Percentiles rank a stretch among this genome's conserved stretches.
Evolutionary conservation across 2,888 invertebrate genomes (phyloP).

Genomic region (Papilio gigon): DNA sequence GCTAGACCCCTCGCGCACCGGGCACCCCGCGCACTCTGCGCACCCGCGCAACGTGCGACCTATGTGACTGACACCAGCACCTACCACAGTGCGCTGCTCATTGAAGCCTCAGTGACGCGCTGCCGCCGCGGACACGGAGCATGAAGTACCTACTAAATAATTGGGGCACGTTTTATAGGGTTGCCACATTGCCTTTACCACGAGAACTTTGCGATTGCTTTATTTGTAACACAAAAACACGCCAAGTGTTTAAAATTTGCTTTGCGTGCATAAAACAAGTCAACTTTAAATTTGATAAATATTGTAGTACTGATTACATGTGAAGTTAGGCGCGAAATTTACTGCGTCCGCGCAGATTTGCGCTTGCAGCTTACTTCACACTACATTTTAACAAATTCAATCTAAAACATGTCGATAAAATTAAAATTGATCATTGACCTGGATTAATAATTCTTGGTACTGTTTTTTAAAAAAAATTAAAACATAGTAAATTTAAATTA

Average conservation of each 20-base stretch:
- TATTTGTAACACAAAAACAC: conserved; percentile 2
- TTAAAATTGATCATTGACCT: conserved; percentile 3
- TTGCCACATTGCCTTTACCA: conserved; percentile 14
- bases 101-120: not conserved
- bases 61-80: not conserved
- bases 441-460: conserved; percentile 12
- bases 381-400: not conserved
- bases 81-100: not conserved
- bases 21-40: not conserved
- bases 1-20: conserved; percentile 10
- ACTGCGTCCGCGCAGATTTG: not conserved
- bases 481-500: conserved; percentile 8
- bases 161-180: conserved; percentile 1
- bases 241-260: not conserved
- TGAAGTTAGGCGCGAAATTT: not conserved
- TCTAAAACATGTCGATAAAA: not conserved
- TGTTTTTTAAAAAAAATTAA: conserved; percentile 1
- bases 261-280: not conserved
- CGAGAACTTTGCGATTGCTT: conserved; percentile 2
- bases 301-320: not conserved
- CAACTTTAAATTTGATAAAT: not conserved
- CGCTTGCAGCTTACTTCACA: conserved; percentile 3
- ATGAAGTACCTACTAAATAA: not conserved
- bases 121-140: too few species aligned
- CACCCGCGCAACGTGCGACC: not conserved